Evolutionary conservation across 1,140 invertebrate species (phyloP).

Genomic region (Sminthurides bifidus): DNA sequence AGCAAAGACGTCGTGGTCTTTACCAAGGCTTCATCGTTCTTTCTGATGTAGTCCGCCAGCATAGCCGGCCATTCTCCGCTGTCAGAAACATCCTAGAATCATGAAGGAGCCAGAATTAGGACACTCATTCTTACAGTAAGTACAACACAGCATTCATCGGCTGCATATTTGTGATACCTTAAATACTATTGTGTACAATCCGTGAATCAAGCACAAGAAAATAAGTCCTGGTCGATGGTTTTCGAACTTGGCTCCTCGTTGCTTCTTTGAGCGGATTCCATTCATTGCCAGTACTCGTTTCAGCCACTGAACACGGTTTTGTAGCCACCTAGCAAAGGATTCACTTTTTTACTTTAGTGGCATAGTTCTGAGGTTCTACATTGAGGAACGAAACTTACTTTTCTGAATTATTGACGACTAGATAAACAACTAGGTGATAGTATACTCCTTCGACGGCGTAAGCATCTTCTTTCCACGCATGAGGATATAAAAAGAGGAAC

Average conservation of each 20-base stretch:
- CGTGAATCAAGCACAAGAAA: slow-evolving; percentile 69
- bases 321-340: slow-evolving; percentile 22
- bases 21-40: slow-evolving; percentile 79
- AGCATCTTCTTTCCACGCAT: slow-evolving; percentile 60
- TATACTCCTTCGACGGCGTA: slow-evolving; percentile 81
- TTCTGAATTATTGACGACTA: slow-evolving; percentile 60
- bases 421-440: slow-evolving; percentile 68
- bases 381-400: slow-evolving; percentile 45
- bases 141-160: not conserved
- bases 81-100: slow-evolving; percentile 48
- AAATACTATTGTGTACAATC: slow-evolving; percentile 60
- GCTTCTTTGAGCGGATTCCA: slow-evolving; percentile 55
- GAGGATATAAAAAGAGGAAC: slow-evolving; percentile 51
- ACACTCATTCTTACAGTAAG: not conserved
- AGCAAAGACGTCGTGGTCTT: slow-evolving; percentile 77
- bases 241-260: slow-evolving; percentile 37
- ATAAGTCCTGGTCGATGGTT: slow-evolving; percentile 43
- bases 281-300: slow-evolving; percentile 63
- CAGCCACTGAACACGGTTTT: slow-evolving; percentile 46
- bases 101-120: not conserved
- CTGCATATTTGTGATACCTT: slow-evolving; percentile 43
- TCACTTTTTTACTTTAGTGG: not conserved
- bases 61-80: slow-evolving; percentile 70
- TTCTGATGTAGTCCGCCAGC: slow-evolving; percentile 82
- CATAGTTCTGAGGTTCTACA: not conserved